Evolutionary conservation across 2,888 invertebrate species (phyloP), one percentile per base, ranked within the genome.

Genomic region (Saturnia japonica): DNA sequence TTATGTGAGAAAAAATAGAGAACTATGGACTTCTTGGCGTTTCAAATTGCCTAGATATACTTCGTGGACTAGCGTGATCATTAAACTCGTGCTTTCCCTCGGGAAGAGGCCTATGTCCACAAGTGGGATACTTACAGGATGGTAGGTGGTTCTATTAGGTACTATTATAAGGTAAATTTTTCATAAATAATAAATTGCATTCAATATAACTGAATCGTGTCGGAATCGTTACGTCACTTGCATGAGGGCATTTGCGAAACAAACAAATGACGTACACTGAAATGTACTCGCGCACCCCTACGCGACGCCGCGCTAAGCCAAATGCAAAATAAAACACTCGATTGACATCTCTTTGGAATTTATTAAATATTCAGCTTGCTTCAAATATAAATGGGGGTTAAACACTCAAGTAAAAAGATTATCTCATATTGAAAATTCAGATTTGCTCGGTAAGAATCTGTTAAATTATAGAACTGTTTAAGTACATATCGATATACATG

Each of bases 281-380:
- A 94, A 94, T 88, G 89, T 94, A 94, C 94, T 94, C 88, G 87
- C 88, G 88, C 88, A 85, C 90, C 90, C 91, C 90, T 81, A 77
- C 82, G 80, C 90, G 80, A 77, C 82, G 80, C 83, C 77, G 73
- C 80, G 85, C 82, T 91, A 88, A 92, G 86, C 92, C 88, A 91
- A 93, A 94, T 93, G 93, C 94, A 94, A 94, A 94, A 94, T 94
- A 94, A 93, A 94, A 92, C 90, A 91, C 91, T 85, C 92, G 85
- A 92, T 92, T 94, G 94, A 92, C 94, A 90, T 93, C 91, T 91
- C 91, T 91, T 91, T 91, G 91, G 93, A 92, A 93, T 91, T 90
- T 93, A 93, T 94, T 93, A 94, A 93, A 93, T 91, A 94, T 94
- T 92, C 91, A 94, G 85, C 78, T 81, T 85, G 90, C 90, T 93